These are phyloP conservation scores for Tringa solitaria DNA, from an alignment of 2,113 vertebrate genomes.

Conservation along the genomic window DNA sequence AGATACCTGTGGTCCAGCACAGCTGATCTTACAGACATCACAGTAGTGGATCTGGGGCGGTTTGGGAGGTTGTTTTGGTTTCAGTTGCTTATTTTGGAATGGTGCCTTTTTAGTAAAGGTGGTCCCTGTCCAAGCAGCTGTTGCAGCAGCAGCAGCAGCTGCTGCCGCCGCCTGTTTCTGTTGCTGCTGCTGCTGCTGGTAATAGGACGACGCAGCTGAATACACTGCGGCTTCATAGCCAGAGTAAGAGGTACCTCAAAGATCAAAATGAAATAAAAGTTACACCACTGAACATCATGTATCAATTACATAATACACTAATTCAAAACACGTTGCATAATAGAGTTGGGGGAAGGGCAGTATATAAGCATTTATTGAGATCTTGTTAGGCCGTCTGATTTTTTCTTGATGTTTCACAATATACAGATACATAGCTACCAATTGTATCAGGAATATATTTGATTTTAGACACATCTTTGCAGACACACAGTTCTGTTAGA, in stretches of 20 bases:
- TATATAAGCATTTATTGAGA: neutral
- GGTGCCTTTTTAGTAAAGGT: conserved; percentile 91
- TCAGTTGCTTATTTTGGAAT: conserved; percentile 91
- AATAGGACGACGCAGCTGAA: conserved; percentile 96
- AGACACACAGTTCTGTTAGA: neutral
- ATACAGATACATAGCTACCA: neutral
- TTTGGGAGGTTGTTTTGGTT: conserved; percentile 92
- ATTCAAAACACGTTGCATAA: neutral
- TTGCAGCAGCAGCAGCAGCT: conserved; percentile 83
- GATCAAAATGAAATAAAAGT: conserved; percentile 62
- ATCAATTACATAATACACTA: neutral
- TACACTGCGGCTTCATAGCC: conserved; percentile 98
- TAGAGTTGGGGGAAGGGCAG: neutral
- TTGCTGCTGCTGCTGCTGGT: conserved; percentile 90
- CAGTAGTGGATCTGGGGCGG: conserved; percentile 96
- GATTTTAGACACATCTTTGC: neutral
- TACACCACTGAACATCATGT: conserved; percentile 27
- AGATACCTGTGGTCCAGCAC: conserved; percentile 84
- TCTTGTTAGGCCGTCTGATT: neutral
- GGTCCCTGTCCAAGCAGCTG: conserved; percentile 90
- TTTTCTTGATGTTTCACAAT: neutral
- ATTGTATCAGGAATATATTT: neutral
- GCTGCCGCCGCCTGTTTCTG: conserved; percentile 77
- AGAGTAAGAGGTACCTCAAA: conserved; percentile 92
- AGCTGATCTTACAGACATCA: conserved; percentile 97